Conservation (phyloP, 2,888 invertebrate genomes). For the Platycheirus albimanus region DNA sequence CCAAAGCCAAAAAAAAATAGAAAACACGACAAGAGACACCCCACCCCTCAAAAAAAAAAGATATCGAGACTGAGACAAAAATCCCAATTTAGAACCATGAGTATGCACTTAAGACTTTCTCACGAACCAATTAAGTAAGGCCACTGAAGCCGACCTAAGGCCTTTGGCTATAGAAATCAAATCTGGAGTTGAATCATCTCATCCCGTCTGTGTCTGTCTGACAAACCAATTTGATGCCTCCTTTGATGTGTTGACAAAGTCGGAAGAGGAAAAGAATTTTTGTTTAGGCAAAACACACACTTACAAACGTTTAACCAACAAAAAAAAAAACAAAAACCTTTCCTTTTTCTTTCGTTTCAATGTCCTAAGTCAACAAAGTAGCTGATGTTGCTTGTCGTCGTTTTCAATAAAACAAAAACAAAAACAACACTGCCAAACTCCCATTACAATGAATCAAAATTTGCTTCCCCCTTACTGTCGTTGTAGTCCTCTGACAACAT, state of each 20-base stretch:
- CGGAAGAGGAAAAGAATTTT: conserved; percentile 10
- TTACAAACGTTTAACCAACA: conserved; percentile 1
- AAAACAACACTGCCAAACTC: conserved; percentile 21
- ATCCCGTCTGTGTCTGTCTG: conserved; percentile 22
- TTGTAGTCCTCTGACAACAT: conserved; percentile 43
- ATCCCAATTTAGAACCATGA: conserved; percentile 71
- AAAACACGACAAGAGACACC: conserved; percentile 20
- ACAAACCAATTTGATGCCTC: conserved; percentile 57
- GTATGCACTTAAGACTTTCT: conserved; percentile 73
- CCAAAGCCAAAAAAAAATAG: conserved; percentile 1
- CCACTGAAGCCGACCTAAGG: background rate
- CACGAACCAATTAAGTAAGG: conserved; percentile 68
- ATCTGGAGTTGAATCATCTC: conserved; percentile 12
- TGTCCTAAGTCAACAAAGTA: conserved; percentile 63
- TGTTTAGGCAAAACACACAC: conserved; percentile 40
- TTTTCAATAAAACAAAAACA: conserved; percentile 2
- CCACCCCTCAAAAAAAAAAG: too few relatives aligned
- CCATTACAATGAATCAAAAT: conserved; percentile 26
- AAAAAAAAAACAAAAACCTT: too few relatives aligned
- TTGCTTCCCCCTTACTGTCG: background rate
- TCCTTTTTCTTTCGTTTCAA: conserved; percentile 16
- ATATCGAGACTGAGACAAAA: conserved; percentile 22
- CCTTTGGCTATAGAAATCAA: background rate
- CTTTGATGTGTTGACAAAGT: conserved; percentile 62
- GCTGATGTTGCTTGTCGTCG: background rate